These are phyloP conservation scores for Seira sanloemensis DNA, from an alignment of 2,888 invertebrate species.

Conservation along the genomic window DNA sequence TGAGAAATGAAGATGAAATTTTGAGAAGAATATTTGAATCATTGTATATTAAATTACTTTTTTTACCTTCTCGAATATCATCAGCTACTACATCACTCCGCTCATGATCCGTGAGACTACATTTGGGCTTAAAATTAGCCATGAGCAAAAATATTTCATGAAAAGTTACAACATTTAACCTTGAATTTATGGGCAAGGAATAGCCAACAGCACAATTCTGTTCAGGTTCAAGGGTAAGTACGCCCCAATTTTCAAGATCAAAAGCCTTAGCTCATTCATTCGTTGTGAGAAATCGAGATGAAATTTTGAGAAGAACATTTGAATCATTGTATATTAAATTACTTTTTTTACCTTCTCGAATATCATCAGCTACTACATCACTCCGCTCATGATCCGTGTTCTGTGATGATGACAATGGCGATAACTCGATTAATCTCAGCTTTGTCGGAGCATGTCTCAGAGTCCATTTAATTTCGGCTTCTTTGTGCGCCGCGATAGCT, in stretches of 20 bases:
- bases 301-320: too few species aligned
- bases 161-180: neutral
- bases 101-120: too few species aligned
- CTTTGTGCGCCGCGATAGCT: constrained; percentile 25
- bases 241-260: neutral
- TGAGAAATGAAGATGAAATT: too few species aligned
- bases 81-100: too few species aligned
- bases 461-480: constrained; percentile 55
- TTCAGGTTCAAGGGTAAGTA: neutral
- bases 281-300: too few species aligned
- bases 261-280: neutral
- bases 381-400: neutral
- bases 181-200: neutral
- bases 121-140: neutral
- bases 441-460: constrained; percentile 45
- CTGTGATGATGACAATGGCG: neutral
- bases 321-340: too few species aligned
- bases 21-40: too few species aligned
- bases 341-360: neutral
- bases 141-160: neutral
- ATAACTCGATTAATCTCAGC: constrained; percentile 53
- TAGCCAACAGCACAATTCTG: neutral
- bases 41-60: too few species aligned
- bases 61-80: neutral
- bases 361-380: neutral